Conservation (phyloP, 1,140 invertebrate species). For the Diachasma alloeum region DNA sequence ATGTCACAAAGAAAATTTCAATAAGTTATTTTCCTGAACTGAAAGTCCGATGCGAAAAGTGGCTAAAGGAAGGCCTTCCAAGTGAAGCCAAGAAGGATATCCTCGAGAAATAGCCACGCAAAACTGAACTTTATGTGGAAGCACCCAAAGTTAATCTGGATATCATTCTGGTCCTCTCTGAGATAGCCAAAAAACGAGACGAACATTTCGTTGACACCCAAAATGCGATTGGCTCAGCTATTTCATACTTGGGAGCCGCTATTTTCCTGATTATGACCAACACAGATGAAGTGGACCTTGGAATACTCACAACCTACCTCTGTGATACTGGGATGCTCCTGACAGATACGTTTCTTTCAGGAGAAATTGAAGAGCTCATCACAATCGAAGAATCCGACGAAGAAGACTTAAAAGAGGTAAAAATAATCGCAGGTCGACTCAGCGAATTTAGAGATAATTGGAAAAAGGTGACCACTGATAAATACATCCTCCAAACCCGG, state of each 20-base stretch:
- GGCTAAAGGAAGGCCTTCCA: slow-evolving; percentile 1
- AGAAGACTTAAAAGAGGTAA: too few species aligned
- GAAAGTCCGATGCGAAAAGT: too few species aligned
- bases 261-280: slow-evolving; percentile 26
- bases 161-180: slow-evolving; percentile 10
- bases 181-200: slow-evolving; percentile 33
- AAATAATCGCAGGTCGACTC: too few species aligned
- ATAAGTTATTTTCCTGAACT: too few species aligned
- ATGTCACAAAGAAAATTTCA: too few species aligned
- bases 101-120: slow-evolving; percentile 15
- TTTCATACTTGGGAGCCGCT: slow-evolving; percentile 19
- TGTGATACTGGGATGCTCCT: slow-evolving; percentile 18
- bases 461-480: too few species aligned
- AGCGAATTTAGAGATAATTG: too few species aligned
- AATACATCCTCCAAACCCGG: too few species aligned
- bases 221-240: slow-evolving; percentile 30
- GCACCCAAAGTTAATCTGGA: not conserved
- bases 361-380: too few species aligned
- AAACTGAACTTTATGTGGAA: slow-evolving; percentile 14
- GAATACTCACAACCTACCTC: slow-evolving; percentile 1
- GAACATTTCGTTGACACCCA: slow-evolving; percentile 32
- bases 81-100: slow-evolving; percentile 24
- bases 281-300: slow-evolving; percentile 12
- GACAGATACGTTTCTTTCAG: slow-evolving; percentile 4
- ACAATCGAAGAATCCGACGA: too few species aligned